Evolutionary conservation across 2,888 invertebrate species (phyloP).

Genomic region (Imbricaverruca yamaguchii): DNA sequence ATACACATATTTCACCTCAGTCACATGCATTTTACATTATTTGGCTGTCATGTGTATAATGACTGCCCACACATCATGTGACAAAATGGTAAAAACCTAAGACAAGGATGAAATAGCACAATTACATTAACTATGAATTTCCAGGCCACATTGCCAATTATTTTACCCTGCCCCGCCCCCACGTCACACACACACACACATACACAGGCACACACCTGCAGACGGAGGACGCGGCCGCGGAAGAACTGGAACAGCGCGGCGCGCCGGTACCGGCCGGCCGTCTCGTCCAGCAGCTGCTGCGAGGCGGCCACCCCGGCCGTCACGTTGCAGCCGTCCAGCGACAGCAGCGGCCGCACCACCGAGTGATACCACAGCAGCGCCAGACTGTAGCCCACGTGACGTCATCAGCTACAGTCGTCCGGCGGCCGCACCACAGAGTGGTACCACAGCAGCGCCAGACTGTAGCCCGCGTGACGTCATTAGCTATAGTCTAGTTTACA

Average conservation of each 20-base stretch:
- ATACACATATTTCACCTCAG: no score
- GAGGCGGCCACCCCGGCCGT: constrained; percentile 52
- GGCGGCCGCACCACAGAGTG: constrained; percentile 58
- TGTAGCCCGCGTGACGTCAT: constrained; percentile 34
- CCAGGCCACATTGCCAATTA: no score
- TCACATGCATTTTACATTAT: no score
- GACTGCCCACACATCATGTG: no score
- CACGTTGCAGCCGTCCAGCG: constrained; percentile 54
- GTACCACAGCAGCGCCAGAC: constrained; percentile 57
- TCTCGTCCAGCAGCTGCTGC: constrained; percentile 48
- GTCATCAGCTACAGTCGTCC: no score
- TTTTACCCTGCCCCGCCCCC: no score
- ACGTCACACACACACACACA: no score
- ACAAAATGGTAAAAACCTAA: no score
- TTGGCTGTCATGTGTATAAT: no score
- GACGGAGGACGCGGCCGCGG: constrained; percentile 52
- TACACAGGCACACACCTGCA: constrained; percentile 35
- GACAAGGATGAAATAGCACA: no score
- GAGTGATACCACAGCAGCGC: constrained; percentile 48
- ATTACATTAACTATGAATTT: no score
- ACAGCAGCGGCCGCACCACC: constrained; percentile 50
- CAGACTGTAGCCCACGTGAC: constrained; percentile 41
- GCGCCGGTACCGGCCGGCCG: constrained; percentile 49
- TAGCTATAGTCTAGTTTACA: no score
- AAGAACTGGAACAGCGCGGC: constrained; percentile 61